These are phyloP conservation scores for Zaprionus nigranus DNA, from an alignment of 1,140 invertebrate species.

Conservation along the genomic window DNA sequence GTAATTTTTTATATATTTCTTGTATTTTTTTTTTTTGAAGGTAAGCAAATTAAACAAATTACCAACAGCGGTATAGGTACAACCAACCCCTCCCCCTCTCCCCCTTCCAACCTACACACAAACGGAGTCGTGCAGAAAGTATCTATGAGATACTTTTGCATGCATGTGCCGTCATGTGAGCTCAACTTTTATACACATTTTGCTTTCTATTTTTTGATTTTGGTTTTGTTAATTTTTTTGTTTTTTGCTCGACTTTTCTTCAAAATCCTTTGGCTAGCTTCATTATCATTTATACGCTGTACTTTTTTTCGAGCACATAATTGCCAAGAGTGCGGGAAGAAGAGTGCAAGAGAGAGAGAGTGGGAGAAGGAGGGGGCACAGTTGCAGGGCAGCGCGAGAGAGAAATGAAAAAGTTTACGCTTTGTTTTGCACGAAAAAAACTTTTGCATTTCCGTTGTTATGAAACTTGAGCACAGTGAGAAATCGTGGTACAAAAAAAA, in stretches of 20 bases:
- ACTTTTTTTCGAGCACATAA: conserved; percentile 70
- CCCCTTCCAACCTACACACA: conserved; percentile 15
- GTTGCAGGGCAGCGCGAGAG: neutral
- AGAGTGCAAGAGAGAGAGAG: conserved; percentile 50
- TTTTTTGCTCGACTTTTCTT: conserved; percentile 63
- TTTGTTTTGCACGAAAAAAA: conserved; percentile 74
- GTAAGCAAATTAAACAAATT: conserved; percentile 82
- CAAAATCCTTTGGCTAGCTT: conserved; percentile 68
- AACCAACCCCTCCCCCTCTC: neutral
- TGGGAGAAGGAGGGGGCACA: conserved; percentile 34
- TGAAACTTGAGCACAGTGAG: conserved; percentile 70
- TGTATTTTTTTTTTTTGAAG: conserved; percentile 41
- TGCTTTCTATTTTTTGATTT: conserved; percentile 44
- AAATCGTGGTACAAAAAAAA: conserved; percentile 24
- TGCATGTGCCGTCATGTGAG: conserved; percentile 69
- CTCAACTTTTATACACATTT: conserved; percentile 45
- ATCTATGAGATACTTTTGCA: conserved; percentile 79
- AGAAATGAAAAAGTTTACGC: conserved; percentile 56
- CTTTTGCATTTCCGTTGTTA: conserved; percentile 82
- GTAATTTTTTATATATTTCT: neutral
- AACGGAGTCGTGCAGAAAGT: conserved; percentile 44
- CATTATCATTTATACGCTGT: conserved; percentile 75
- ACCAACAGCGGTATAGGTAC: conserved; percentile 44
- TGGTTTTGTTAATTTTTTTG: neutral
- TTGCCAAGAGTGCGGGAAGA: conserved; percentile 50